phyloP scores from a whole-genome alignment of 1,140 invertebrate genomes.

The Magallana gigas region DNA sequence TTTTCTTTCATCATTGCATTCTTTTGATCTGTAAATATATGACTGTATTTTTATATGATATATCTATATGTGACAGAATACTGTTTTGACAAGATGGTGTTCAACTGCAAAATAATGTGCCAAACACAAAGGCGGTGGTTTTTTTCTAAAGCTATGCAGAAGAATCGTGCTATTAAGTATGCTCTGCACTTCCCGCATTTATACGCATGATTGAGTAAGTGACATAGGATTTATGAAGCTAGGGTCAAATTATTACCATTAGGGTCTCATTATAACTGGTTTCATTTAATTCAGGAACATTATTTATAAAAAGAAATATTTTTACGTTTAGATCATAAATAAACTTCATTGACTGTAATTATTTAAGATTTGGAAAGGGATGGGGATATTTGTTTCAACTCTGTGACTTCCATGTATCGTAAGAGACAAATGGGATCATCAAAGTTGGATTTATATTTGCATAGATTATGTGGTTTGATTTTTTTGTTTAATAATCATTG shows the following conservation, averaged over 20 bases:
- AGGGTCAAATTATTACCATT: not conserved
- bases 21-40: conserved; percentile 27
- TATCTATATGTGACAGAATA: not conserved
- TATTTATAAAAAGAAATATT: too few relatives aligned
- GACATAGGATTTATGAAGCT: not conserved
- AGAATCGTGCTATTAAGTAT: not conserved
- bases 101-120: conserved; percentile 28
- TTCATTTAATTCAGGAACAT: not conserved
- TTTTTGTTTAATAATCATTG: too few relatives aligned
- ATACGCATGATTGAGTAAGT: not conserved
- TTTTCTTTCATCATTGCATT: too few relatives aligned
- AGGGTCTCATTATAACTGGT: not conserved
- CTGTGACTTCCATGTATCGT: too few relatives aligned
- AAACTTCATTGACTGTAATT: too few relatives aligned
- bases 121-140: not conserved
- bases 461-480: too few relatives aligned
- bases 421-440: too few relatives aligned
- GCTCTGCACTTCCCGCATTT: not conserved
- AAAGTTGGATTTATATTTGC: too few relatives aligned
- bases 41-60: not conserved
- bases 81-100: not conserved
- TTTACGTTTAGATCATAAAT: too few relatives aligned
- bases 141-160: not conserved
- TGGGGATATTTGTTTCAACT: too few relatives aligned
- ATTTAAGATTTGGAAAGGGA: too few relatives aligned